These are phyloP conservation scores for Scortum barcoo DNA, from an alignment of 2,113 vertebrate genomes.

Conservation along the genomic window DNA sequence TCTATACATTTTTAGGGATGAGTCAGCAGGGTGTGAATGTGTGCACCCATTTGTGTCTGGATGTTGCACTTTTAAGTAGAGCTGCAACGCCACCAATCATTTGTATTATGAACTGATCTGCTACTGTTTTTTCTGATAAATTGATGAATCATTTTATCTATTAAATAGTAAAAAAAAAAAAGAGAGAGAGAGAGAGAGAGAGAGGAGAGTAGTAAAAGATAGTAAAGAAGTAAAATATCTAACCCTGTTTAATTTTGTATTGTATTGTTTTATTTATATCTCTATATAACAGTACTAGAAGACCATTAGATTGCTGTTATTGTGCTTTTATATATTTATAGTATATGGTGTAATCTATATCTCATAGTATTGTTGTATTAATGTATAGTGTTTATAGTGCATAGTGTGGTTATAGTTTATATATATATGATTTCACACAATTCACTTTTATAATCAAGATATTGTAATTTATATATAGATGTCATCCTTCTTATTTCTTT, in stretches of 20 bases:
- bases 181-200: no score
- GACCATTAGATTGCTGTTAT: not conserved
- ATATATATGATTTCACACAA: no score
- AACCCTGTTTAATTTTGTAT: not conserved
- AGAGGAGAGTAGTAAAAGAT: not conserved
- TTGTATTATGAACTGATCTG: not conserved
- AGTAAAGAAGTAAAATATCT: not conserved
- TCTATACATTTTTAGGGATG: slow-evolving; percentile 32
- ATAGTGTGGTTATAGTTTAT: not conserved
- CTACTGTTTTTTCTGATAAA: not conserved
- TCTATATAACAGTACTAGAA: not conserved
- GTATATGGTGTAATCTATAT: not conserved
- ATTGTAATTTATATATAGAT: no score
- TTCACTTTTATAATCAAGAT: no score
- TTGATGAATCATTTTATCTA: not conserved
- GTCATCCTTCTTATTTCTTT: not conserved
- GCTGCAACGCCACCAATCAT: not conserved
- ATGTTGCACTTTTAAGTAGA: not conserved
- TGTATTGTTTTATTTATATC: not conserved
- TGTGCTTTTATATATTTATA: not conserved
- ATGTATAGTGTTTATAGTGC: not conserved
- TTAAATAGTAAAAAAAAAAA: not conserved
- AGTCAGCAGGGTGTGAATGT: slow-evolving; percentile 30
- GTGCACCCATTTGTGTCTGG: not conserved
- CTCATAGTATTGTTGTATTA: not conserved